phyloP scores from a whole-genome alignment of 2,797 vertebrate species.

The Poeciliopsis paucimaculata region DNA sequence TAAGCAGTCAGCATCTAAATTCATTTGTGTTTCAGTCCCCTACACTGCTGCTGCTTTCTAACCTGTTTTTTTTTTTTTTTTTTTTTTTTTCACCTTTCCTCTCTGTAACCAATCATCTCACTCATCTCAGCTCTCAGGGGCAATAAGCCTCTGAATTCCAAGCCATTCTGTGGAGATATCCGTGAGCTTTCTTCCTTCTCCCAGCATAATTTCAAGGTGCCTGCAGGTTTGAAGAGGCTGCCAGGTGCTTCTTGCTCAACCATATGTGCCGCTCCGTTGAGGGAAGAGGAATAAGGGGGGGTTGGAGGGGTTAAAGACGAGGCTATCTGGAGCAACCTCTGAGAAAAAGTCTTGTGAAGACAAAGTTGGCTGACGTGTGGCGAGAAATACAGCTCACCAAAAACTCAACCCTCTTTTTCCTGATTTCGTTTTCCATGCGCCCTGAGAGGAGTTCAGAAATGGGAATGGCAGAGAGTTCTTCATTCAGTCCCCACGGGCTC shows the following conservation, averaged over 20 bases:
- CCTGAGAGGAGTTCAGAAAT: constrained; percentile 56
- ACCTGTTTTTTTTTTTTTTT: constrained; percentile 10
- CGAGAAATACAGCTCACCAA: constrained; percentile 42
- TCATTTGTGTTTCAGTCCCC: not conserved
- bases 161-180: constrained; percentile 72
- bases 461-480: constrained; percentile 57
- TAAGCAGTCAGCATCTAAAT: not conserved
- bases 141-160: constrained; percentile 59
- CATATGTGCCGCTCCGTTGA: constrained; percentile 61
- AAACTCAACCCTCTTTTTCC: constrained; percentile 45
- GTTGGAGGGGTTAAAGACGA: constrained; percentile 47
- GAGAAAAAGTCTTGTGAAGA: constrained; percentile 64
- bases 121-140: constrained; percentile 50
- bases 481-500: constrained; percentile 52
- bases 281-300: constrained; percentile 16
- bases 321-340: constrained; percentile 73
- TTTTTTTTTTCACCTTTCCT: constrained; percentile 13
- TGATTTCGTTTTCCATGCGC: constrained; percentile 46
- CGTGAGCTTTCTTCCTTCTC: constrained; percentile 61
- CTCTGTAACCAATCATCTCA: constrained; percentile 31
- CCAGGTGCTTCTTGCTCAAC: constrained; percentile 75
- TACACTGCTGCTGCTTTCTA: constrained; percentile 5
- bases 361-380: constrained; percentile 62
- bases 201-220: constrained; percentile 68
- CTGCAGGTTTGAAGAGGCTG: constrained; percentile 67